Conservation (phyloP, 2,797 vertebrate species). For the Tapera naevia region DNA sequence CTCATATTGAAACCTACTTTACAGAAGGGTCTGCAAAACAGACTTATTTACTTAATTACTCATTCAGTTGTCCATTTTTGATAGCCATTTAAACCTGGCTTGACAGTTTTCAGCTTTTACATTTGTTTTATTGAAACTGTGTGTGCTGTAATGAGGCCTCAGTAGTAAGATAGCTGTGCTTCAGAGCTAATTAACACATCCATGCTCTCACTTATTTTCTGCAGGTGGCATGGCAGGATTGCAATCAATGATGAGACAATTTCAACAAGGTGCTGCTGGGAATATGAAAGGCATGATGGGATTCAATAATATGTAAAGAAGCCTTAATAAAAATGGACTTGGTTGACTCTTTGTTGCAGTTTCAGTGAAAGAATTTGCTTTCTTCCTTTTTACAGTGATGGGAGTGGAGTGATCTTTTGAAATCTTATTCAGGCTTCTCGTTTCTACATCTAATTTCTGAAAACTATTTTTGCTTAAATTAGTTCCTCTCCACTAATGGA, state of each 20-base stretch:
- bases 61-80: neutral
- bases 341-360: constrained; percentile 67
- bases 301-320: constrained; percentile 98
- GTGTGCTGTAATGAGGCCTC: neutral
- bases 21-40: too few species aligned
- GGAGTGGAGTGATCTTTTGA: constrained; percentile 41
- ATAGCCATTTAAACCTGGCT: neutral
- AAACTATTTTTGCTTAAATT: constrained; percentile 78
- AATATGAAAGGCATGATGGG: constrained; percentile 99
- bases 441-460: constrained; percentile 72
- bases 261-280: constrained; percentile 96
- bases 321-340: constrained; percentile 78
- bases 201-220: neutral
- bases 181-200: neutral
- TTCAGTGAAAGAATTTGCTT: constrained; percentile 69
- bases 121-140: neutral
- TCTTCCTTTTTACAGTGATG: constrained; percentile 68
- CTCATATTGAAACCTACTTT: too few species aligned
- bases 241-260: constrained; percentile 99
- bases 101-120: neutral
- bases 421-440: constrained; percentile 57
- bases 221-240: constrained; percentile 96
- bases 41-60: too few species aligned
- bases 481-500: constrained; percentile 65
- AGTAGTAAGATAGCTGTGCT: neutral